Evolutionary conservation across 2,797 vertebrate genomes (phyloP).

Genomic region (Diceros bicornis): DNA sequence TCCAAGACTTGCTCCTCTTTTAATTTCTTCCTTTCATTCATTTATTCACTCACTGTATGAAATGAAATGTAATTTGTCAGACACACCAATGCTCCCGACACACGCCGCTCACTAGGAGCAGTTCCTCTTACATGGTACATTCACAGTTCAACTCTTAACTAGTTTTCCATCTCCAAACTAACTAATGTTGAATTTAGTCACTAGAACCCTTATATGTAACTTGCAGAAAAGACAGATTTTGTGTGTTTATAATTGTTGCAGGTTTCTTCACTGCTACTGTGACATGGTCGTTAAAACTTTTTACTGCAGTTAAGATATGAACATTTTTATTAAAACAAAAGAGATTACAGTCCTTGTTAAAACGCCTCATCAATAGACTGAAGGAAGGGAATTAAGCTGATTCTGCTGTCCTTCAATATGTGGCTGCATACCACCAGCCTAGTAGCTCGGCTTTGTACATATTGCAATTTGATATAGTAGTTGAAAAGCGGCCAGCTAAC

Average conservation of each 20-base stretch:
- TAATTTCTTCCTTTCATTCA: neutral
- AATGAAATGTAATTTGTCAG: neutral
- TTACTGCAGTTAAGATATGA: neutral
- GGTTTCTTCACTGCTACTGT: neutral
- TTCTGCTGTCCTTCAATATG: neutral
- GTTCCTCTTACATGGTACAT: neutral
- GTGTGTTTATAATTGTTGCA: neutral
- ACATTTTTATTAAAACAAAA: neutral
- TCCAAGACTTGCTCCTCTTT: neutral
- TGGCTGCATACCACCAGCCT: neutral
- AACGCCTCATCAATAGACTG: neutral
- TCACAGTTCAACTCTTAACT: neutral
- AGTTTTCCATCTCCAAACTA: neutral
- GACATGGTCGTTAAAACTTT: neutral
- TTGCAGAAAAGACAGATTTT: neutral
- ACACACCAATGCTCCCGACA: neutral
- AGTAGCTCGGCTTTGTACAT: slow-evolving; percentile 27
- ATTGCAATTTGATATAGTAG: slow-evolving; percentile 70
- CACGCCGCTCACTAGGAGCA: neutral
- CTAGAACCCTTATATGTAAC: neutral
- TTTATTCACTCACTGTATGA: neutral
- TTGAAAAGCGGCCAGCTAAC: slow-evolving; percentile 73
- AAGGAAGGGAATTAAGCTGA: neutral
- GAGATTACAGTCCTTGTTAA: neutral
- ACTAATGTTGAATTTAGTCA: neutral